These are phyloP conservation scores for Cryptus viduatorius DNA, from an alignment of 2,888 invertebrate species.

Conservation along the genomic window DNA sequence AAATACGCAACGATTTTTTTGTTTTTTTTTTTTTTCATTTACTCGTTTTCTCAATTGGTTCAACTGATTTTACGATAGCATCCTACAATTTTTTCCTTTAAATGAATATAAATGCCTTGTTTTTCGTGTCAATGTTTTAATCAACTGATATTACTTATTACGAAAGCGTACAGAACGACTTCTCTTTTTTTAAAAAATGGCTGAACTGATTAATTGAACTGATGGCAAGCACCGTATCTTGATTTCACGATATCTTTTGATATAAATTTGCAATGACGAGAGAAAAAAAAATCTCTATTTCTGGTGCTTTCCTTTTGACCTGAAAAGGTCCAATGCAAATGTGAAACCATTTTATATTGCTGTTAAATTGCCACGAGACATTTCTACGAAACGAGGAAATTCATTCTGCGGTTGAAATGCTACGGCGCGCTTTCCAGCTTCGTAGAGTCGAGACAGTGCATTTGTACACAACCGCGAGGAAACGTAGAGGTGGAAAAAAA, in stretches of 20 bases:
- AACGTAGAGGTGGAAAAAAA: slow-evolving; percentile 25
- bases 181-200: too few relatives aligned
- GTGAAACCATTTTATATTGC: slow-evolving; percentile 37
- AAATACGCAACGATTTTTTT: not conserved
- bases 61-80: slow-evolving; percentile 38
- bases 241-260: too few relatives aligned
- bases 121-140: too few relatives aligned
- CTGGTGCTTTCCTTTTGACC: slow-evolving; percentile 35
- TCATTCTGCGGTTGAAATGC: slow-evolving; percentile 49
- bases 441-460: slow-evolving; percentile 31
- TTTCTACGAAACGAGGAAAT: slow-evolving; percentile 40
- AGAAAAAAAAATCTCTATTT: slow-evolving; percentile 9
- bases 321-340: not conserved
- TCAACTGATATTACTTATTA: too few relatives aligned
- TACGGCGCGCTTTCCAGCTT: slow-evolving; percentile 29
- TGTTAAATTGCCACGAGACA: slow-evolving; percentile 64
- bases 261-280: too few relatives aligned
- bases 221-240: too few relatives aligned
- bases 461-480: slow-evolving; percentile 34
- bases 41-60: not conserved
- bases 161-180: too few relatives aligned
- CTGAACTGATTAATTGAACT: too few relatives aligned
- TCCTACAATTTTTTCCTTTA: too few relatives aligned
- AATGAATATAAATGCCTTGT: too few relatives aligned
- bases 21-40: not conserved